These are phyloP conservation scores for Rosalia funebris DNA, from an alignment of 2,888 invertebrate species.

Conservation along the genomic window DNA sequence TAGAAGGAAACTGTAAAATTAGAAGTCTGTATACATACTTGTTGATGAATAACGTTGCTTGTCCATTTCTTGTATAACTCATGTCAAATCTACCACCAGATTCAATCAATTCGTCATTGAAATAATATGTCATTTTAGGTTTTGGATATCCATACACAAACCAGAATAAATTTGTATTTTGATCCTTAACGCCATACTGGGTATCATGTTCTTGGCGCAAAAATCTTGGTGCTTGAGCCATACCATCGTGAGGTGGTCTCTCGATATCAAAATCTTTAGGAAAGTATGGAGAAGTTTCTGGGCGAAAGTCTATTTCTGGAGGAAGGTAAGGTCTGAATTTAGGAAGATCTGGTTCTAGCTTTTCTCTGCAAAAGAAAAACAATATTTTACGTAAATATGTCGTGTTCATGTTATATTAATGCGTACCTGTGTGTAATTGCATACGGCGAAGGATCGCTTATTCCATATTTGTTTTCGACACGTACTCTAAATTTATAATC, in stretches of 20 bases:
- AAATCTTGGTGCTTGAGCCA: conserved; percentile 87
- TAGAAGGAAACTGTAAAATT: no score
- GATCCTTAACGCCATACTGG: conserved; percentile 92
- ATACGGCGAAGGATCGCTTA: conserved; percentile 95
- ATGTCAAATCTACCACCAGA: conserved; percentile 86
- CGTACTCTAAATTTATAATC: conserved; percentile 96
- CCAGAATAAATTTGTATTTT: conserved; percentile 90
- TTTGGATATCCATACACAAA: conserved; percentile 97
- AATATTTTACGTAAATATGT: no score
- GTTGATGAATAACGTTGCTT: conserved; percentile 89
- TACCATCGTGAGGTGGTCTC: conserved; percentile 84
- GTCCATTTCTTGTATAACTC: conserved; percentile 90
- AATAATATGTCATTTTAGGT: conserved; percentile 90
- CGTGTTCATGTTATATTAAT: no score
- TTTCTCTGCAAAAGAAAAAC: conserved; percentile 67
- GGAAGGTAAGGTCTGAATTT: conserved; percentile 83
- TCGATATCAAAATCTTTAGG: conserved; percentile 93
- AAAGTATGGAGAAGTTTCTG: conserved; percentile 87
- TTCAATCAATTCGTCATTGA: conserved; percentile 84
- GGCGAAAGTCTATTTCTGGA: conserved; percentile 84
- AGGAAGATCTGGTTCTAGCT: conserved; percentile 81
- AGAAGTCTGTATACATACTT: conserved; percentile 72
- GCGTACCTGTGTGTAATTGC: conserved; percentile 78
- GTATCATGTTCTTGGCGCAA: conserved; percentile 86
- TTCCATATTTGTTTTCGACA: conserved; percentile 96